These are phyloP conservation scores for Tyrannus savana DNA, from an alignment of 2,113 vertebrate species.

Conservation along the genomic window DNA sequence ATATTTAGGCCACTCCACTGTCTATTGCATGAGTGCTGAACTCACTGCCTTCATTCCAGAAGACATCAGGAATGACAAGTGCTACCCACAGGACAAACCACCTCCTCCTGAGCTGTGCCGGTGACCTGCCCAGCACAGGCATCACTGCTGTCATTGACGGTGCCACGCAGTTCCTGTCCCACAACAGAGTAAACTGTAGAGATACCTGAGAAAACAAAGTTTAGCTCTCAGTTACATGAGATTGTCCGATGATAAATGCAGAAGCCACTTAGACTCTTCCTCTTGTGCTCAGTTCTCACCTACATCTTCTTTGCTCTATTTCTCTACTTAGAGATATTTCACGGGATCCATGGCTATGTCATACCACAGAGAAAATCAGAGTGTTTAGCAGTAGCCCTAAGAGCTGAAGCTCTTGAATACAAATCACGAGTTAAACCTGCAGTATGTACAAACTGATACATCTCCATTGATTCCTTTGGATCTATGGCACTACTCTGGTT, in stretches of 20 bases:
- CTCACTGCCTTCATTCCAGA: background rate
- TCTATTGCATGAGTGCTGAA: background rate
- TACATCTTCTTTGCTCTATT: background rate
- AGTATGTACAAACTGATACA: constrained; percentile 34
- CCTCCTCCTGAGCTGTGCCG: background rate
- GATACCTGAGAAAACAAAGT: background rate
- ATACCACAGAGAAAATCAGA: background rate
- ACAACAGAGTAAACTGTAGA: background rate
- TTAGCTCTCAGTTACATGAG: background rate
- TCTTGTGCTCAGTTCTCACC: background rate
- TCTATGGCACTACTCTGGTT: constrained; percentile 24
- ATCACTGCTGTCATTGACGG: background rate
- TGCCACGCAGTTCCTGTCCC: background rate
- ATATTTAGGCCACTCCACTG: background rate
- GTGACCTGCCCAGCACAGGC: background rate
- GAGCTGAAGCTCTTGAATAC: background rate
- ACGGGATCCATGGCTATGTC: background rate
- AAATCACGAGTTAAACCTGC: constrained; percentile 18
- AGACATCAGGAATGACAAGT: background rate
- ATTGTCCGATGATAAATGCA: background rate
- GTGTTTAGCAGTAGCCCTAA: background rate
- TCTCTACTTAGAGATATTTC: background rate
- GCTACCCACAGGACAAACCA: background rate
- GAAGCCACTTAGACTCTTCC: background rate
- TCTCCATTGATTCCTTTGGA: constrained; percentile 27